These are phyloP conservation scores for Himalopsyche japonica DNA, from an alignment of 2,888 invertebrate species.

Conservation along the genomic window DNA sequence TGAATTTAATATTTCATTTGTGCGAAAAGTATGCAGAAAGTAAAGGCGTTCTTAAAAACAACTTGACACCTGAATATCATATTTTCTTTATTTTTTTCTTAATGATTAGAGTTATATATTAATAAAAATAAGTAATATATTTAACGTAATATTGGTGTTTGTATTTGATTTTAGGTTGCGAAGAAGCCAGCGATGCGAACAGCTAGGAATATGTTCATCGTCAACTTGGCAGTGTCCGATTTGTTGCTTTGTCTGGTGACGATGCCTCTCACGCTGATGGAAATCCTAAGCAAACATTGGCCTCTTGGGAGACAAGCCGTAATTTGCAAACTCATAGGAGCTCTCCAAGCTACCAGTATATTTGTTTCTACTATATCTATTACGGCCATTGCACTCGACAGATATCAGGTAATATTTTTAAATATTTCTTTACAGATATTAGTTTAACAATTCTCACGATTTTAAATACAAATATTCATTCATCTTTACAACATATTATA, in stretches of 20 bases:
- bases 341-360: constrained; percentile 86
- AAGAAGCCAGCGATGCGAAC: constrained; percentile 89
- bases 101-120: too few species aligned
- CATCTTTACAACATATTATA: too few species aligned
- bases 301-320: constrained; percentile 77
- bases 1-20: too few species aligned
- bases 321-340: constrained; percentile 83
- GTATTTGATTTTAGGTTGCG: constrained; percentile 65
- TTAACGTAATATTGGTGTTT: too few species aligned
- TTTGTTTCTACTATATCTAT: constrained; percentile 94
- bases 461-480: too few species aligned
- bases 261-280: constrained; percentile 87
- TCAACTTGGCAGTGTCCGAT: constrained; percentile 86
- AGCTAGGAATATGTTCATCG: constrained; percentile 90
- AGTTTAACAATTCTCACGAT: too few species aligned
- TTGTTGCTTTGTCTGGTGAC: constrained; percentile 85
- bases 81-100: too few species aligned
- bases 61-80: too few species aligned
- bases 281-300: constrained; percentile 84
- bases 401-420: constrained; percentile 68
- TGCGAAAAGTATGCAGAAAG: too few species aligned
- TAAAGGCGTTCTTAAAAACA: too few species aligned
- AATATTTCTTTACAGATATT: too few species aligned
- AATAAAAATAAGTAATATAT: too few species aligned
- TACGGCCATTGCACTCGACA: constrained; percentile 85